Conservation (phyloP, 2,113 vertebrate genomes). For the Grallaria varia region DNA sequence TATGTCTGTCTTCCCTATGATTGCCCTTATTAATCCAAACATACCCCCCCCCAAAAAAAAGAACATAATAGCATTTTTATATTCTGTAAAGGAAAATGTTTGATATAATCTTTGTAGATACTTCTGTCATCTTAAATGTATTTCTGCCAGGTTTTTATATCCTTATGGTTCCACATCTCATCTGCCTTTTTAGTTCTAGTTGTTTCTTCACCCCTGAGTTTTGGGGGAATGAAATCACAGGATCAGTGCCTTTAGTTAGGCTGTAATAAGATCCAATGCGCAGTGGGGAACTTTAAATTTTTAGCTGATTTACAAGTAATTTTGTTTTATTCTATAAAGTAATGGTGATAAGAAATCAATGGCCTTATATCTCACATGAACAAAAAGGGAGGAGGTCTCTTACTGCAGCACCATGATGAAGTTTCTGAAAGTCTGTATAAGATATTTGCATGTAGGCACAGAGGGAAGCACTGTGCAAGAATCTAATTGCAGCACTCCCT, state of each 20-base stretch:
- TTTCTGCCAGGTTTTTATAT: background rate
- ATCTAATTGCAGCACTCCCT: constrained; percentile 64
- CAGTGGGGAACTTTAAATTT: background rate
- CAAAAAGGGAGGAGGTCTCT: background rate
- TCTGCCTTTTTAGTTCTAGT: background rate
- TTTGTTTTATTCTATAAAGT: background rate
- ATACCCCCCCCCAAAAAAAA: background rate
- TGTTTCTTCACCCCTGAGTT: background rate
- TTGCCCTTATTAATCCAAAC: background rate
- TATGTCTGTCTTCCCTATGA: background rate
- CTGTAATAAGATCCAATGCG: background rate
- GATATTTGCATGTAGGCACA: constrained; percentile 40
- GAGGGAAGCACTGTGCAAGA: constrained; percentile 46
- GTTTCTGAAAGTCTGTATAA: constrained; percentile 11
- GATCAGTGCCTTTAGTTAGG: background rate
- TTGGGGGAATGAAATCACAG: background rate
- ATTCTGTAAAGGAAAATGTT: background rate
- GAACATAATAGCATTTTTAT: background rate
- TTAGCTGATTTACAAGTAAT: background rate
- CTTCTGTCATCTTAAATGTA: background rate
- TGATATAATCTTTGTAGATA: background rate
- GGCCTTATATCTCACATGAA: background rate
- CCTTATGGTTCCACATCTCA: background rate
- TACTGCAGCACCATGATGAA: background rate
- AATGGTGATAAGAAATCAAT: background rate